Base-by-base conservation (phyloP, 1,140 invertebrate genomes). In the Sarcophaga peregrina region DNA sequence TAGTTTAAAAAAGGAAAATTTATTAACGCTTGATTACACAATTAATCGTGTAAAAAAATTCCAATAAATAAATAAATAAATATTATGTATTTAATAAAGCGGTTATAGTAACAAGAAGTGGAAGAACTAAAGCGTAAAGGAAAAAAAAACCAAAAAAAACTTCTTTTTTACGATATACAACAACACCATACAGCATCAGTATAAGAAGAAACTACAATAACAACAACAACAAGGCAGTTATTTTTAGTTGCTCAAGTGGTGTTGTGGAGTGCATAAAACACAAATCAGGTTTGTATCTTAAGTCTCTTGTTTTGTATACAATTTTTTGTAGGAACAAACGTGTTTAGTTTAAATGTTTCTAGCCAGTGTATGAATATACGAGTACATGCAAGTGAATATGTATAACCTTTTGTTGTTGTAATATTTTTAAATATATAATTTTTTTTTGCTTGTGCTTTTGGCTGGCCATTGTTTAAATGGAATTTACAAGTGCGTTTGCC, bases 301-400 rank as follows among this genome's bases (percentile, higher is more conserved):
- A 86, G 84, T 88, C 86, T 87, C 87, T 87, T 80, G 84, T 85
- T 85, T 85, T 76, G 25, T 82, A 20, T 20, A 20, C 8, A 82
- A 47, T 52, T 76, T 83, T 73, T 37, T 58, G 47, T 80, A 62
- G 6, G 13, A 47, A 81, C 37, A 81, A 81, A 81, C 58, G 62
- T 81, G 52, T 81, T 62, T 81, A 45, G 20, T 50, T 17, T 20
- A 5, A 72, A 25, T 2, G 1, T 37, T 37, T 37, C 25, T 37
- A 37, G 25, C 25, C 25, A 37, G 25, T 37, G 25, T 37, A 37
- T 37, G 25, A 37, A 37, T 37, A 2, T 37, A n/a, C n/a, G n/a
- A n/a, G n/a, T n/a, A 4, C 4, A 37, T 37, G 25, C 25, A 37
- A 37, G 25, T 37, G 25, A 37, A 37, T 37, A 4, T 37, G 25